Evolutionary conservation across 2,888 invertebrate species (phyloP).

Genomic region (Lithosia quadra): DNA sequence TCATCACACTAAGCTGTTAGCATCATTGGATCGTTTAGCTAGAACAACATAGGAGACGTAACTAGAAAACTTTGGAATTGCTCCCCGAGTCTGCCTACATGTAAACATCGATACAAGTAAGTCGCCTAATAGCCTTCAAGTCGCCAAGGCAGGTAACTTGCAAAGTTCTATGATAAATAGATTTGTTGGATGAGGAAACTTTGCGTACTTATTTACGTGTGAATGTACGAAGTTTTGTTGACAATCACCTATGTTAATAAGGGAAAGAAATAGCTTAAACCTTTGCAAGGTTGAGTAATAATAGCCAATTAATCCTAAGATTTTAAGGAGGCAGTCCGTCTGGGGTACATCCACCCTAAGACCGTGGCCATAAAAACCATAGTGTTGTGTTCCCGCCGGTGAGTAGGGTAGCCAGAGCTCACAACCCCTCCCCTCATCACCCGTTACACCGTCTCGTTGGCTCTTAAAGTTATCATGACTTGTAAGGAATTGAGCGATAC

Average conservation of each 20-base stretch:
- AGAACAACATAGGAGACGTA: constrained; percentile 42
- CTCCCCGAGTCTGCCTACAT: constrained; percentile 21
- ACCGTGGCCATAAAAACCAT: too few species aligned
- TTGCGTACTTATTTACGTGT: neutral
- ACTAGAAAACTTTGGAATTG: constrained; percentile 49
- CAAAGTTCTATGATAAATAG: constrained; percentile 21
- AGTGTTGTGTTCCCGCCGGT: too few species aligned
- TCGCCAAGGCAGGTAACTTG: constrained; percentile 20
- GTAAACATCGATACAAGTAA: constrained; percentile 37
- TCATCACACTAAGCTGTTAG: constrained; percentile 9
- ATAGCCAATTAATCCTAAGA: too few species aligned
- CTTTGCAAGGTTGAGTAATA: too few species aligned
- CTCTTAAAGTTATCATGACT: too few species aligned
- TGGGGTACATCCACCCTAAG: too few species aligned
- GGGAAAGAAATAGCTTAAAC: neutral
- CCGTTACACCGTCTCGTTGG: too few species aligned
- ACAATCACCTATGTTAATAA: neutral
- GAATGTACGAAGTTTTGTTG: neutral
- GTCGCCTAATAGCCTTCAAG: constrained; percentile 16
- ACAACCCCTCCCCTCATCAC: too few species aligned
- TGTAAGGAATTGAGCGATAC: too few species aligned
- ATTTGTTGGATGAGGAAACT: constrained; percentile 18
- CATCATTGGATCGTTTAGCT: constrained; percentile 13
- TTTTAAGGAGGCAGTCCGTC: too few species aligned
- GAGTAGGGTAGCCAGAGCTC: too few species aligned